phyloP scores from a whole-genome alignment of 92 coral and sea anemone species.

The Zoanthus sansibaricus region DNA sequence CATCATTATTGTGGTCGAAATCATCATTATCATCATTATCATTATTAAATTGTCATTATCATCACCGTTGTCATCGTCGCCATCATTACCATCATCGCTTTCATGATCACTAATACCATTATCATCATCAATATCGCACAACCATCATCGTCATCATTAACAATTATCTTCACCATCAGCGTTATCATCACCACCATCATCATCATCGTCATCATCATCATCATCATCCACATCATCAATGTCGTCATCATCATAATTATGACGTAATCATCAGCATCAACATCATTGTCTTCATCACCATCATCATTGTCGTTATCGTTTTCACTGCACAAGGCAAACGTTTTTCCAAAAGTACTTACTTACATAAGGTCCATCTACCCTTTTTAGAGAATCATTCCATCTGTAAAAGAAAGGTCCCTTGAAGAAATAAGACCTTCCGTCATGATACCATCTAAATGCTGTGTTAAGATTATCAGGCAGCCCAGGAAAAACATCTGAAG shows the following conservation, averaged over 20 bases:
- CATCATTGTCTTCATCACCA: background rate
- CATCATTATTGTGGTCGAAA: background rate
- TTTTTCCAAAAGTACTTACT: background rate
- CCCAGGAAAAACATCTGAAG: constrained; percentile 49
- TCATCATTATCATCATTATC: background rate
- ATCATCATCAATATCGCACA: background rate
- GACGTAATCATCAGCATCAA: background rate
- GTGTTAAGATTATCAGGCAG: constrained; percentile 51
- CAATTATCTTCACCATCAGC: background rate
- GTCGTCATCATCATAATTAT: background rate
- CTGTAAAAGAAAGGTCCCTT: constrained; percentile 40
- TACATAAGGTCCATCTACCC: constrained; percentile 3
- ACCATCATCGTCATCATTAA: background rate
- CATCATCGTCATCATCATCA: background rate
- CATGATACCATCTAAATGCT: constrained; percentile 41
- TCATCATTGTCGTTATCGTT: background rate
- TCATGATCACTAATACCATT: too few relatives aligned
- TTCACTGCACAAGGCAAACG: background rate
- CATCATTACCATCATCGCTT: background rate
- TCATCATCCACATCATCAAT: background rate
- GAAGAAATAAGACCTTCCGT: constrained; percentile 45
- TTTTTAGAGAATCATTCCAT: background rate
- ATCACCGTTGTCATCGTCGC: background rate
- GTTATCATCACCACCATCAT: too few relatives aligned
- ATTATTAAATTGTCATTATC: background rate